These are phyloP conservation scores for Rhopalosiphum nymphaeae DNA, from an alignment of 2,888 invertebrate species.

Conservation along the genomic window DNA sequence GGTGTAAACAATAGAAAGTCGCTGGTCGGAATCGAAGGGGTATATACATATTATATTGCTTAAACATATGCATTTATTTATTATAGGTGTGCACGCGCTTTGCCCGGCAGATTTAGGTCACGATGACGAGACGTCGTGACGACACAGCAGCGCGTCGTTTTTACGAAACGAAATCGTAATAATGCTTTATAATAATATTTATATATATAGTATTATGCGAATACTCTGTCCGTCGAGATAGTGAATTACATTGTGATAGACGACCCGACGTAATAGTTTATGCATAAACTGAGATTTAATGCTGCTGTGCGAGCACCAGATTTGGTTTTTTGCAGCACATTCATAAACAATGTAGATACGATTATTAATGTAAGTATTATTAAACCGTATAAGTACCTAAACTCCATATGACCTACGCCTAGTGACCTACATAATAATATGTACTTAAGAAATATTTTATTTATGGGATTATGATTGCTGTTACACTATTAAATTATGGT, in stretches of 20 bases:
- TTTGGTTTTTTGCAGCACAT: neutral
- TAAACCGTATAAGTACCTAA: neutral
- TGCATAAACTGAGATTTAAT: neutral
- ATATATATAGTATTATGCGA: neutral
- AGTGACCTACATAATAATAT: neutral
- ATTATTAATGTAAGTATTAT: neutral
- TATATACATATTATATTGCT: constrained; percentile 14
- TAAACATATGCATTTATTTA: constrained; percentile 2
- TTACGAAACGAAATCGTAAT: neutral
- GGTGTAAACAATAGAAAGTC: constrained; percentile 63
- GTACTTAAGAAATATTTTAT: neutral
- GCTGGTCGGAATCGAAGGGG: neutral
- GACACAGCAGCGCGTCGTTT: neutral
- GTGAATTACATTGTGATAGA: neutral
- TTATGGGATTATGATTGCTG: neutral
- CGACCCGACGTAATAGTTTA: neutral
- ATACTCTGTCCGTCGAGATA: neutral
- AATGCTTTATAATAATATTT: neutral
- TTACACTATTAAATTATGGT: neutral
- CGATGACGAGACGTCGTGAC: constrained; percentile 8
- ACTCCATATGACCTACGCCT: neutral
- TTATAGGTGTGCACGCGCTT: neutral
- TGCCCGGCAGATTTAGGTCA: constrained; percentile 40
- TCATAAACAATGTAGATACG: neutral
- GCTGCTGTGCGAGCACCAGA: neutral